phyloP scores from a whole-genome alignment of 2,113 vertebrate genomes.

The Larimichthys crocea region DNA sequence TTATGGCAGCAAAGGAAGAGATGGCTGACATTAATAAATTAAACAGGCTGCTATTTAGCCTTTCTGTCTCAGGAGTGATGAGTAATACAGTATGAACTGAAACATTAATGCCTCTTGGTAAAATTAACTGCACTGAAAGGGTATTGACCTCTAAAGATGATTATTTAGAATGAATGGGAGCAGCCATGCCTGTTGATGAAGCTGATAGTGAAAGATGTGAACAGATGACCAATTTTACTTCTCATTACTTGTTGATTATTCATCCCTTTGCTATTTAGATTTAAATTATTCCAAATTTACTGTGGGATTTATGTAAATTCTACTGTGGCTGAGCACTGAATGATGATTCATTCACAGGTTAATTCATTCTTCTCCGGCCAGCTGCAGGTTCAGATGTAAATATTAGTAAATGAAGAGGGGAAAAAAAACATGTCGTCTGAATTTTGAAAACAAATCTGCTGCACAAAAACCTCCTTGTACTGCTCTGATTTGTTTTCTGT shows the following conservation, averaged over 20 bases:
- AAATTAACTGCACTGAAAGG: constrained; percentile 51
- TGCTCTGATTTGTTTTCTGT: constrained; percentile 16
- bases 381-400: constrained; percentile 79
- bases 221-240: constrained; percentile 76
- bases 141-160: constrained; percentile 70
- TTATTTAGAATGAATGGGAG: constrained; percentile 67
- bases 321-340: constrained; percentile 48
- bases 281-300: constrained; percentile 70
- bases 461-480: constrained; percentile 12
- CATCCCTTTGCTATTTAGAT: constrained; percentile 75
- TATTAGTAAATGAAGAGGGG: constrained; percentile 70
- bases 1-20: constrained; percentile 86
- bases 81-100: constrained; percentile 59
- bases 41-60: constrained; percentile 83
- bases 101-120: constrained; percentile 59
- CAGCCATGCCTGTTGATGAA: constrained; percentile 61
- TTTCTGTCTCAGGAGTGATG: constrained; percentile 75
- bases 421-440: constrained; percentile 14
- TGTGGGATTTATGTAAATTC: constrained; percentile 74
- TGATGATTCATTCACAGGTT: constrained; percentile 76
- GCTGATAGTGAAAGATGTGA: constrained; percentile 67
- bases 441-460: constrained; percentile 41
- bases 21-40: constrained; percentile 88
- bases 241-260: constrained; percentile 75
- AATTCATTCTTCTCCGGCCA: constrained; percentile 76